Percentiles rank a stretch among this genome's conserved stretches.
Conservation (phyloP, 2,113 vertebrate species). For the Paedocypris sp. region DNA sequence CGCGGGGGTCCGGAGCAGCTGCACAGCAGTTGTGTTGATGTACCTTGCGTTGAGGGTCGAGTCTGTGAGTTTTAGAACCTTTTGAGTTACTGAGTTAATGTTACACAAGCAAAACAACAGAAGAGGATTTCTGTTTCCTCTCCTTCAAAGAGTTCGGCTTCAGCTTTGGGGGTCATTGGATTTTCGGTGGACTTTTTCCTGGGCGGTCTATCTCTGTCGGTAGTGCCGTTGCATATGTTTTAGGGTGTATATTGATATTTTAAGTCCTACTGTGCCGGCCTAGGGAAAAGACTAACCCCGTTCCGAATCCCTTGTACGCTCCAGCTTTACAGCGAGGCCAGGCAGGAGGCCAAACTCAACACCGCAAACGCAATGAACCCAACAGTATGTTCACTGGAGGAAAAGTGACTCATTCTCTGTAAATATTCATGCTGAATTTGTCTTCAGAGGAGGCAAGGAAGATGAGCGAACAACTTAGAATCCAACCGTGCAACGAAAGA, state of each 20-base stretch:
- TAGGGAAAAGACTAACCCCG: background rate
- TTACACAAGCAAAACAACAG: background rate
- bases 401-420: background rate
- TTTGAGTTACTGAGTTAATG: background rate
- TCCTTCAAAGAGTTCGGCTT: background rate
- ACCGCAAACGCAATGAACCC: background rate
- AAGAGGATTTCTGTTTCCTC: background rate
- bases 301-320: background rate
- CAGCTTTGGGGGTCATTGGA: background rate
- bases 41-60: background rate
- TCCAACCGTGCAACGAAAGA: conserved; percentile 14
- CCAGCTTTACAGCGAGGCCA: background rate
- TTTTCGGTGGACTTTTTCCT: background rate
- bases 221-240: background rate
- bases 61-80: background rate
- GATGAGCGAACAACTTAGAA: background rate
- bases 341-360: background rate
- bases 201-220: background rate
- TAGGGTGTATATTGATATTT: background rate
- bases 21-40: background rate
- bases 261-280: background rate
- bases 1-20: background rate
- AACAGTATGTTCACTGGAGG: background rate
- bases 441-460: background rate
- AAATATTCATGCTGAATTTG: background rate